A percentile compares a stretch with the other conserved stretches of the same genome.
phyloP scores from a whole-genome alignment of 2,797 vertebrate genomes.

The Falco columbarius region DNA sequence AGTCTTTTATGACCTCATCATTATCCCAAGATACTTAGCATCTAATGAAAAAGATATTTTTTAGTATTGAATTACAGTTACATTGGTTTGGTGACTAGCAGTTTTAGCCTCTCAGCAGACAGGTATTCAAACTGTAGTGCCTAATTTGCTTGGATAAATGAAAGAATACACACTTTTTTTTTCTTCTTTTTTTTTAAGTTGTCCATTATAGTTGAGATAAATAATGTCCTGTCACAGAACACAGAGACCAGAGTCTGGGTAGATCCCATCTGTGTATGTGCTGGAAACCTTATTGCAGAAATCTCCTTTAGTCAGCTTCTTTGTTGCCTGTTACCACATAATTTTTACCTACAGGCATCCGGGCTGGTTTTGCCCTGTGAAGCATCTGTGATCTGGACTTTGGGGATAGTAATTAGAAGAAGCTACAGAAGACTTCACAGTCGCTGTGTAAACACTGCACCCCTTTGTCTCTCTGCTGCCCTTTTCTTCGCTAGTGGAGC shows the following conservation, averaged over 20 bases:
- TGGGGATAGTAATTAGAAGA: neutral
- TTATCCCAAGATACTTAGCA: neutral
- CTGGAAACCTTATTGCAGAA: constrained; percentile 29
- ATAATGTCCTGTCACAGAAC: constrained; percentile 12
- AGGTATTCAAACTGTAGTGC: neutral
- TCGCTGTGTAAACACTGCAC: neutral
- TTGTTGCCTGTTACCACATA: neutral
- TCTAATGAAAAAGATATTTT: constrained; percentile 10
- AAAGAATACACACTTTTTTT: neutral
- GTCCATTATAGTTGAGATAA: neutral
- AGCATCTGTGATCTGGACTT: neutral
- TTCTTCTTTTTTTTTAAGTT: neutral
- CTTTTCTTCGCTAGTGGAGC: neutral
- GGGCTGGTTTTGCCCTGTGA: neutral
- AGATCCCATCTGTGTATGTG: neutral
- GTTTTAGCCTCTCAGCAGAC: neutral
- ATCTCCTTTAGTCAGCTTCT: constrained; percentile 30
- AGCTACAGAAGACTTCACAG: neutral
- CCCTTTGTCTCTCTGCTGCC: constrained; percentile 8
- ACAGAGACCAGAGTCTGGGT: neutral
- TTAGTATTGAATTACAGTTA: neutral
- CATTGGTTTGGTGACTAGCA: neutral
- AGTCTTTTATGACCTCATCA: constrained; percentile 4
- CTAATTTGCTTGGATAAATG: neutral
- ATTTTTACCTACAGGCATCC: constrained; percentile 32